phyloP scores from a whole-genome alignment of 1,140 invertebrate species.

The Listronotus oregonensis region DNA sequence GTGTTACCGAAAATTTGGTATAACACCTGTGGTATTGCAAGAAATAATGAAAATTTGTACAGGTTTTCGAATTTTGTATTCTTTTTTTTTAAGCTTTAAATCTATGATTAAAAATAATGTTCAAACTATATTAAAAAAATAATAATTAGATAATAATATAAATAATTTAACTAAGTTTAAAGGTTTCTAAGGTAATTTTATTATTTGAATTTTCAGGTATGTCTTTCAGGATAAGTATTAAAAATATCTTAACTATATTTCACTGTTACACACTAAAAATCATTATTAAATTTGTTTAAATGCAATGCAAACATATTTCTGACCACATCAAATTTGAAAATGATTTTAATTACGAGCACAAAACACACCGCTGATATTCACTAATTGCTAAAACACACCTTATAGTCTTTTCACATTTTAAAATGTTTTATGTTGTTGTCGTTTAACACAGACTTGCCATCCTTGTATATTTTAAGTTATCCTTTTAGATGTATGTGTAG shows the following conservation, averaged over 20 bases:
- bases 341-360: conserved; percentile 36
- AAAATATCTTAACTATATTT: neutral
- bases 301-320: neutral
- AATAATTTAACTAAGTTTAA: too few relatives aligned
- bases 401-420: conserved; percentile 3
- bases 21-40: too few relatives aligned
- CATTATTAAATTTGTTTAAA: conserved; percentile 1
- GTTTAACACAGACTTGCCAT: neutral
- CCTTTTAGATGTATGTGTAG: conserved; percentile 17
- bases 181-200: too few relatives aligned
- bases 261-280: neutral
- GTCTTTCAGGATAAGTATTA: conserved; percentile 2
- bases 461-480: conserved; percentile 7
- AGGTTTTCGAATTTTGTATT: too few relatives aligned
- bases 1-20: too few relatives aligned
- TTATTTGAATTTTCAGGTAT: conserved; percentile 12
- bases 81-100: too few relatives aligned
- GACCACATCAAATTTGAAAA: conserved; percentile 17
- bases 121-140: too few relatives aligned
- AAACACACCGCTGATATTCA: conserved; percentile 40
- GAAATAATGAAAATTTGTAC: too few relatives aligned
- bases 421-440: conserved; percentile 13
- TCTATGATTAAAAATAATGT: too few relatives aligned
- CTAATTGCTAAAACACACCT: conserved; percentile 27
- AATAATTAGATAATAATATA: too few relatives aligned